These are phyloP conservation scores for Delphinus delphis DNA, from an alignment of 2,113 vertebrate species.

Conservation along the genomic window DNA sequence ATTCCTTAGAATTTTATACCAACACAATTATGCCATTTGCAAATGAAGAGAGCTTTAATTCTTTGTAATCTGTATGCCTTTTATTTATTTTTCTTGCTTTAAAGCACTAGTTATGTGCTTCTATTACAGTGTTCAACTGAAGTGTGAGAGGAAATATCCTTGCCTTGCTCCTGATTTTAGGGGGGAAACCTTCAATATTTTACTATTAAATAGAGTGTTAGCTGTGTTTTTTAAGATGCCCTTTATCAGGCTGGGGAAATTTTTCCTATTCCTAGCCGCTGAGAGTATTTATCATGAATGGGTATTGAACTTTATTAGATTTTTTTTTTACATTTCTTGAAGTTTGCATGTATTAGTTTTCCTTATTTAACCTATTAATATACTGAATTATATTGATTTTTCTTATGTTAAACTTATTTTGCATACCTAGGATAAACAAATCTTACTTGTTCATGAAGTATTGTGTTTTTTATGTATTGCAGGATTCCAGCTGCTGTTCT, in stretches of 20 bases:
- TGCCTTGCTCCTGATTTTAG: neutral
- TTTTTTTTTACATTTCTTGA: neutral
- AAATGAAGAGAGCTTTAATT: neutral
- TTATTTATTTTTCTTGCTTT: neutral
- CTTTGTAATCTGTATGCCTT: neutral
- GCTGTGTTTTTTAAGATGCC: neutral
- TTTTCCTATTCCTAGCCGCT: neutral
- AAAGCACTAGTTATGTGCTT: neutral
- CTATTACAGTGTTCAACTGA: neutral
- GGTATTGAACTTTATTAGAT: neutral
- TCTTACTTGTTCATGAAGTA: neutral
- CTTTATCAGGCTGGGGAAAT: neutral
- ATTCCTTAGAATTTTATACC: neutral
- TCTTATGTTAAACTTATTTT: neutral
- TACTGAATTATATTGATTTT: neutral
- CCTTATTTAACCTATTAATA: neutral
- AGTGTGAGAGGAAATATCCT: neutral
- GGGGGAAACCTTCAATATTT: neutral
- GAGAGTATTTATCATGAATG: neutral
- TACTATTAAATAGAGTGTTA: neutral
- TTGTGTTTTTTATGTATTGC: neutral
- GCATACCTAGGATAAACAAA: neutral
- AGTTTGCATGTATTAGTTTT: neutral
- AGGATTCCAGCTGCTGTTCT: neutral
- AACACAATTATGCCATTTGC: neutral